Conservation (phyloP, 2,888 invertebrate genomes). For the Lasioglossum figueresi region DNA sequence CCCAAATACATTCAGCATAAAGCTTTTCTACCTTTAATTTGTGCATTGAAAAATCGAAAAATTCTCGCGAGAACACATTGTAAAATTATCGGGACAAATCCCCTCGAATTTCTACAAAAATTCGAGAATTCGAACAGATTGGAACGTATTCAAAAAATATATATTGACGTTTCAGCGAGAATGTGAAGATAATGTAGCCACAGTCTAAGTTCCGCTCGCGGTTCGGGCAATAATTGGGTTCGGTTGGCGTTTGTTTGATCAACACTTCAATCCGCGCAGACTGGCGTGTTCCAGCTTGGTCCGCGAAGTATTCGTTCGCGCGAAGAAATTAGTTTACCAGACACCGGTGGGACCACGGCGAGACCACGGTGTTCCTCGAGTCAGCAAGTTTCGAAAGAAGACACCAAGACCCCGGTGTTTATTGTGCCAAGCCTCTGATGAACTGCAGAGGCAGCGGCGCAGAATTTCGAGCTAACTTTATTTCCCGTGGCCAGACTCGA, state of each 20-base stretch:
- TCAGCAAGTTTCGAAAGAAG: conserved; percentile 56
- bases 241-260: background rate
- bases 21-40: background rate
- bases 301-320: conserved; percentile 1
- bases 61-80: background rate
- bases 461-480: conserved; percentile 27
- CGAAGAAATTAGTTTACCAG: conserved; percentile 15
- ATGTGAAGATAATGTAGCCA: background rate
- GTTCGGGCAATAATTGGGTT: background rate
- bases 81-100: too few relatives aligned
- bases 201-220: background rate
- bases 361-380: conserved; percentile 11
- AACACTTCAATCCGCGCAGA: background rate
- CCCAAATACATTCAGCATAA: background rate
- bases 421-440: conserved; percentile 65
- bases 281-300: background rate
- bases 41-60: background rate
- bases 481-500: conserved; percentile 10
- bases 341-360: background rate
- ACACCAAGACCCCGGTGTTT: conserved; percentile 47
- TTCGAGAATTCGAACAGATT: background rate
- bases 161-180: background rate
- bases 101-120: too few relatives aligned
- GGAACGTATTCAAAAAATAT: background rate
- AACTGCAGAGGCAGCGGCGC: conserved; percentile 59